phyloP scores from a whole-genome alignment of 2,888 invertebrate species.

The Adineta ricciae region DNA sequence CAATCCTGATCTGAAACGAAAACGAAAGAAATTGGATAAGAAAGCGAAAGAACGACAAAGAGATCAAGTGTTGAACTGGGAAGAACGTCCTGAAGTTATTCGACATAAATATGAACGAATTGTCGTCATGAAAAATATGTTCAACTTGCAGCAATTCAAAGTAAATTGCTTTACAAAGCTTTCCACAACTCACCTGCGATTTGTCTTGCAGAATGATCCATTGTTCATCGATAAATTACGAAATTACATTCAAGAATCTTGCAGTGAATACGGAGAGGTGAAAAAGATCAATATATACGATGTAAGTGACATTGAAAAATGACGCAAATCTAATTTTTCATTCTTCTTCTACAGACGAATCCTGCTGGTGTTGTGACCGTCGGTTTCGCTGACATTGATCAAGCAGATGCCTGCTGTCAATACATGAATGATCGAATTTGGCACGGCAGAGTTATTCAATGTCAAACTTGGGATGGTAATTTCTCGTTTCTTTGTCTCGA shows the following conservation, averaged over 20 bases:
- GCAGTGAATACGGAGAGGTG: slow-evolving; percentile 78
- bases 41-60: slow-evolving; percentile 72
- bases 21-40: slow-evolving; percentile 74
- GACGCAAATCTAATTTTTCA: background rate
- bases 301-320: slow-evolving; percentile 54
- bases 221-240: slow-evolving; percentile 78
- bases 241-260: slow-evolving; percentile 77
- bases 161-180: slow-evolving; percentile 38
- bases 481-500: background rate
- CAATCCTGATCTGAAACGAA: slow-evolving; percentile 76
- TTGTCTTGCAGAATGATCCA: slow-evolving; percentile 60
- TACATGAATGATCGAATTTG: slow-evolving; percentile 33
- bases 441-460: slow-evolving; percentile 29
- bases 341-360: background rate
- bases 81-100: slow-evolving; percentile 60
- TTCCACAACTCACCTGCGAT: background rate
- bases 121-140: slow-evolving; percentile 84
- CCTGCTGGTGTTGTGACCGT: slow-evolving; percentile 31
- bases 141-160: slow-evolving; percentile 76
- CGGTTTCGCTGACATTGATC: slow-evolving; percentile 20
- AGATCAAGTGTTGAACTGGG: slow-evolving; percentile 82
- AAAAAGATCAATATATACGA: slow-evolving; percentile 81
- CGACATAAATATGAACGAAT: slow-evolving; percentile 75
- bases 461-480: slow-evolving; percentile 32
- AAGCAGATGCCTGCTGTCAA: slow-evolving; percentile 32